A percentile compares a stretch with the other conserved stretches of the same genome.
These are phyloP conservation scores for Condylostylus longicornis DNA, from an alignment of 1,140 invertebrate genomes.

Conservation along the genomic window DNA sequence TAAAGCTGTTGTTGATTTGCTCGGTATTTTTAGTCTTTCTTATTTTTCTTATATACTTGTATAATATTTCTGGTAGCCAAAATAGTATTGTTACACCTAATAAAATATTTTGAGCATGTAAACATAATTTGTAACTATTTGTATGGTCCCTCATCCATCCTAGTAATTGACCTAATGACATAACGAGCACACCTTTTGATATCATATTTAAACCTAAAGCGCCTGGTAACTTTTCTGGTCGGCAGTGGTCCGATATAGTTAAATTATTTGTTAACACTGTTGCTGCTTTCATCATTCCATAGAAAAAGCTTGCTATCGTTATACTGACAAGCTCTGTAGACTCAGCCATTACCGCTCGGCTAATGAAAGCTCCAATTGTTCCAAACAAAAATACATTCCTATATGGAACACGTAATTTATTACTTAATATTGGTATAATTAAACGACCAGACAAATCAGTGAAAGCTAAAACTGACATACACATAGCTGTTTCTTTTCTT, in stretches of 20 bases:
- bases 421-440: conserved; percentile 44
- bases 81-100: conserved; percentile 37
- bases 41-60: conserved; percentile 17
- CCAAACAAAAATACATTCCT: conserved; percentile 38
- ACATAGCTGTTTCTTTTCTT: conserved; percentile 42
- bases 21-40: background rate
- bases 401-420: conserved; percentile 42
- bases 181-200: conserved; percentile 49
- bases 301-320: conserved; percentile 19
- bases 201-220: conserved; percentile 59
- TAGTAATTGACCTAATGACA: conserved; percentile 47
- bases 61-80: conserved; percentile 42
- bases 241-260: conserved; percentile 48
- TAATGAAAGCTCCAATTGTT: conserved; percentile 22
- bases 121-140: conserved; percentile 42
- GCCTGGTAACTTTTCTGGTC: conserved; percentile 41
- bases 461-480: conserved; percentile 47
- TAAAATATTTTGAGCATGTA: conserved; percentile 43
- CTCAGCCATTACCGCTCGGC: conserved; percentile 16
- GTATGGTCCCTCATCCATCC: conserved; percentile 50
- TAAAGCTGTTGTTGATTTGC: too few species aligned
- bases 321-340: conserved; percentile 14
- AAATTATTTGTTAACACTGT: conserved; percentile 55
- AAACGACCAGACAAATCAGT: conserved; percentile 50
- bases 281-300: conserved; percentile 30